Evolutionary conservation across 2,797 vertebrate species (phyloP), one percentile per base, ranked within the genome.

Genomic region (Odontamblyopus lacepedii): DNA sequence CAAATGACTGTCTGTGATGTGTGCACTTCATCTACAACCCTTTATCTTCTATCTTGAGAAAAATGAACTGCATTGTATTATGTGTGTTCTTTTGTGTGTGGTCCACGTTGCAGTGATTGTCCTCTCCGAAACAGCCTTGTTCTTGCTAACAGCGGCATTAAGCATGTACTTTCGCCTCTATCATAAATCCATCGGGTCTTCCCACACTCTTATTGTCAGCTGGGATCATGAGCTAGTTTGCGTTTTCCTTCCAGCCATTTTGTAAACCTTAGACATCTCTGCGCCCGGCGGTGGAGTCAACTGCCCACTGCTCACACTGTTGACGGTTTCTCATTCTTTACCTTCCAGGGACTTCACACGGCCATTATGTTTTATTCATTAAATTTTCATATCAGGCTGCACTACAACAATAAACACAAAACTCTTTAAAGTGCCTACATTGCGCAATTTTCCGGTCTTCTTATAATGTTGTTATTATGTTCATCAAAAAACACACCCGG

Each of bases 31-130:
- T 76, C 76, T 74, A 29, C 15, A 69, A 79, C 80, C 75, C 77
- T 65, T 26, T 57, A 59, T 77, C 71, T 57, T 73, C 64, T 69
- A 56, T 67, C 74, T 76, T 87, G 29, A 73, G 50, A 75, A 88
- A 89, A 89, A 87, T 91, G 79, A 88, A 90, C 89, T 82, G 30
- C 71, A 70, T 88, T 83, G 87, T 71, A 82, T 78, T 87, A 78
- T 88, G 77, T 85, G 67, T 84, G 48, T 67, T 66, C 35, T 51
- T 84, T 84, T 83, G 77, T 55, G 84, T 78, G 63, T 23, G 53
- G 35, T 76, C 78, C 15, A 69, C 57, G 80, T 76, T 32, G 84
- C 73, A 44, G 57, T 71, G 84, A 85, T 88, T 69, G 50, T 72
- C 70, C 56, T 72, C 71, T 75, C 69, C 41, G 82, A 87, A 87